A percentile compares a stretch with the other conserved stretches of the same genome.
Evolutionary conservation across 2,888 invertebrate species (phyloP).

Genomic region (Pasiphila rectangulata): DNA sequence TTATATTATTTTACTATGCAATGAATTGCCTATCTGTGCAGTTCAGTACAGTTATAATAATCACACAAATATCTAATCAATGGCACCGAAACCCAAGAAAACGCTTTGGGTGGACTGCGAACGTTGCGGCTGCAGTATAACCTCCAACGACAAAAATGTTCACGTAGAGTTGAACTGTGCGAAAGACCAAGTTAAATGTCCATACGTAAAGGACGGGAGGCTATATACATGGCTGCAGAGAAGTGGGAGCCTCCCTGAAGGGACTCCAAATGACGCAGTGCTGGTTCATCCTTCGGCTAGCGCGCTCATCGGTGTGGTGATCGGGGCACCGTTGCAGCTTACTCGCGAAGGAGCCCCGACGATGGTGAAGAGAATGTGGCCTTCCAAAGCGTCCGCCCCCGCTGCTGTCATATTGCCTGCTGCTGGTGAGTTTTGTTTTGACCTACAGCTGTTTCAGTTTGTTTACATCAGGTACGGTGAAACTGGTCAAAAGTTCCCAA

Average conservation of each 20-base stretch:
- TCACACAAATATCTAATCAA: too few species aligned
- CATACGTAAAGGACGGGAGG: constrained; percentile 56
- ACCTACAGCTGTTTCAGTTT: background rate
- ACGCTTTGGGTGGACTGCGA: constrained; percentile 84
- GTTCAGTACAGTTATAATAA: too few species aligned
- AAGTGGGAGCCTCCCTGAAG: constrained; percentile 55
- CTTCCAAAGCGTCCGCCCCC: constrained; percentile 66
- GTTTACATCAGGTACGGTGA: background rate
- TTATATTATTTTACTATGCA: too few species aligned
- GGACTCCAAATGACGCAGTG: constrained; percentile 63
- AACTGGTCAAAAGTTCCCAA: too few species aligned
- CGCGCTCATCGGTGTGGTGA: constrained; percentile 61
- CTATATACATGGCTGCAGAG: constrained; percentile 66
- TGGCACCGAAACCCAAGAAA: constrained; percentile 77
- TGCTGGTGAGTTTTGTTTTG: constrained; percentile 56
- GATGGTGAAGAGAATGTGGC: constrained; percentile 72
- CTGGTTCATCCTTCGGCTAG: constrained; percentile 68
- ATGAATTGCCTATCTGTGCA: too few species aligned
- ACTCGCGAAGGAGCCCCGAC: constrained; percentile 60
- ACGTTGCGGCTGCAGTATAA: constrained; percentile 78
- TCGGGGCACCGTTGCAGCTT: constrained; percentile 62
- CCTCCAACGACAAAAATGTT: constrained; percentile 79
- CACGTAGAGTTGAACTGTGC: constrained; percentile 79
- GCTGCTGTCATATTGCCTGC: constrained; percentile 69
- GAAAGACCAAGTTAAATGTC: constrained; percentile 69